These are phyloP conservation scores for Amaurobius ferox DNA, from an alignment of 2,888 invertebrate genomes.

Conservation along the genomic window DNA sequence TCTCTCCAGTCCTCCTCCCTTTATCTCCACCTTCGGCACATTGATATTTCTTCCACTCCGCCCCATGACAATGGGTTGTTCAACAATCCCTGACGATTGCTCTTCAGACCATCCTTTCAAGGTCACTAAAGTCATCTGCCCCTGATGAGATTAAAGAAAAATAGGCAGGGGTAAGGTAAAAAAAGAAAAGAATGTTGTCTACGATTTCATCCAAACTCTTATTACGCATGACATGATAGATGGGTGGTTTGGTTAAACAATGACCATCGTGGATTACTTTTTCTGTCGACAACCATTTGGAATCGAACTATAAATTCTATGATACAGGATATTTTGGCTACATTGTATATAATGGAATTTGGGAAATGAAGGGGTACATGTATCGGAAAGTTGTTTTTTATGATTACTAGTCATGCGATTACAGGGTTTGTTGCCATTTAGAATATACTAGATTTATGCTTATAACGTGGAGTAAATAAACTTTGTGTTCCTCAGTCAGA, in stretches of 20 bases:
- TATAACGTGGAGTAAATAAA: too few relatives aligned
- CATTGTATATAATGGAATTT: too few relatives aligned
- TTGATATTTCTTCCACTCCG: not conserved
- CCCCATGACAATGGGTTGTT: not conserved
- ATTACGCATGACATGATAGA: not conserved
- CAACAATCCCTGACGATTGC: conserved; percentile 2
- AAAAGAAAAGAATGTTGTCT: not conserved
- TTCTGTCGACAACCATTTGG: too few relatives aligned
- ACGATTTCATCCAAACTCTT: not conserved
- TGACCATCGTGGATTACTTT: not conserved
- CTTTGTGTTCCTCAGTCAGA: too few relatives aligned
- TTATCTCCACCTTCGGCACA: not conserved
- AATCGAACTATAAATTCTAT: too few relatives aligned
- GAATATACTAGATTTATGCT: too few relatives aligned
- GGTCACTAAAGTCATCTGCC: conserved; percentile 12
- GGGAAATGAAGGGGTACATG: too few relatives aligned
- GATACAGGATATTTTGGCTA: too few relatives aligned
- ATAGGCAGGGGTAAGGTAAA: not conserved
- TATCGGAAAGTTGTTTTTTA: too few relatives aligned
- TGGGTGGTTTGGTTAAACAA: conserved; percentile 1
- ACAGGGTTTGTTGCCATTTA: too few relatives aligned
- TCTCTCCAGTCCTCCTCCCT: not conserved
- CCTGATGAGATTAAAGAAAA: conserved; percentile 1
- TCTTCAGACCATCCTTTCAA: conserved; percentile 9
- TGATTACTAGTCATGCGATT: too few relatives aligned